Evolutionary conservation across 2,888 invertebrate genomes (phyloP).

Genomic region (Eupithecia abbreviata): DNA sequence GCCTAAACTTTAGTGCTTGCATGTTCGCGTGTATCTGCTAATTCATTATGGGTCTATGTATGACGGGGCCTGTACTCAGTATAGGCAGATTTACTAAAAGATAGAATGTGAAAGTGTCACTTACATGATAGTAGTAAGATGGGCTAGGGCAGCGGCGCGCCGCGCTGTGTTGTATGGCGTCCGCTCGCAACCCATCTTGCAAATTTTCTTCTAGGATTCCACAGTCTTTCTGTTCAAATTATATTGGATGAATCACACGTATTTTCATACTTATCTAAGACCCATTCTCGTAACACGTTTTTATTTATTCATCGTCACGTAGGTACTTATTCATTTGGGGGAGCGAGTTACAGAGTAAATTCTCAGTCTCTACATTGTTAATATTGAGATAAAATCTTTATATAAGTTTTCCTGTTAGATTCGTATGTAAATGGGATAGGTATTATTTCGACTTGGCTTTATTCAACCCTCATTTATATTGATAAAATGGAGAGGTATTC

Average conservation of each 20-base stretch:
- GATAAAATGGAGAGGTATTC: background rate
- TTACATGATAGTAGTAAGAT: constrained; percentile 78
- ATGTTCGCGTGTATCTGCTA: constrained; percentile 56
- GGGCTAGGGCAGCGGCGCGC: constrained; percentile 71
- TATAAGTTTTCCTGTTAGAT: constrained; percentile 1
- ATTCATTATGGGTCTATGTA: constrained; percentile 47
- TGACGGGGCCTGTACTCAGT: constrained; percentile 20
- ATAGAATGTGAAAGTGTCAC: constrained; percentile 47
- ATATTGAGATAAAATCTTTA: background rate
- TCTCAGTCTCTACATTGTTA: background rate
- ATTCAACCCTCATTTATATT: background rate
- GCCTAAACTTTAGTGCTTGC: constrained; percentile 47
- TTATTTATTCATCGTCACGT: background rate
- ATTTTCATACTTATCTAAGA: background rate
- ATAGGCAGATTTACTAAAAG: constrained; percentile 40
- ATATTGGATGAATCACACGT: background rate
- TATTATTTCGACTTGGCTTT: background rate
- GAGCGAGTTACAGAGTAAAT: background rate
- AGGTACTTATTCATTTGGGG: background rate
- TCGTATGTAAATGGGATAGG: background rate
- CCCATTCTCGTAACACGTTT: background rate
- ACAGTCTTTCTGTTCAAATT: background rate
- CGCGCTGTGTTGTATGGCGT: constrained; percentile 61
- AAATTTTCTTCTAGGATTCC: constrained; percentile 58
- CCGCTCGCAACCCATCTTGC: constrained; percentile 61